Base-by-base conservation (phyloP, 2,797 vertebrate genomes). In the Octomys mimax region DNA sequence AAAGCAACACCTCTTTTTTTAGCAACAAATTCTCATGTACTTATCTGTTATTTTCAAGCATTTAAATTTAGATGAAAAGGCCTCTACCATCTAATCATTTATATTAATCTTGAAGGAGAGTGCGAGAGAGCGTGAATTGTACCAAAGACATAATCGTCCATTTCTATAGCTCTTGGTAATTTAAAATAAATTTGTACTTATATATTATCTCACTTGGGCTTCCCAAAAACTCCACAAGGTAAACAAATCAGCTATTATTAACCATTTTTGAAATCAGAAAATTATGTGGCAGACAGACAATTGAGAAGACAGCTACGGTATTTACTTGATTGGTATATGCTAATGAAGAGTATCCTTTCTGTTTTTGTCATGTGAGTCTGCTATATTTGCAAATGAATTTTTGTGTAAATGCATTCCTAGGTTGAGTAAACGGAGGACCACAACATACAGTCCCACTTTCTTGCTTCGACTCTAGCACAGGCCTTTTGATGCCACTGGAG, bases 11-110 rank as follows among this genome's bases (percentile, higher is more conserved):
- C 19, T 33, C 19, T 57, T 57, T 57, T 11, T 57, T 57, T 57
- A 95, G 18, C n/a, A 92, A 26, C 11, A 92, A 57, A 71, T 70
- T 5, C 49, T 11, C 79, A 81, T 70, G 8, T 57, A 33, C 11
- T 71, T 70, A 62, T 84, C 21, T 75, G 12, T 87, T 79, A 64
- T 42, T 91, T 84, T 93, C 2, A 91, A 94, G 42, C 18, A 62
- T 84, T 92, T 95, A 39, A 85, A 82, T 79, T 94, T 66, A 36
- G 2, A 75, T 26, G 4, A 31, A 87, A 91, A 73, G 91, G 26
- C 33, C 13, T 79, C 49, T 66, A 83, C 31, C 13, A 87, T 11
- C 49, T 64, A 91, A 33, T 39, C 93, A 78, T 12, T 79, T 82
- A 39, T 26, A 64, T 86, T 71, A 5, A 70, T 33, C 62, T 93